These are phyloP conservation scores for Drymodes brunneopygia DNA, from an alignment of 2,113 vertebrate genomes.

Conservation along the genomic window DNA sequence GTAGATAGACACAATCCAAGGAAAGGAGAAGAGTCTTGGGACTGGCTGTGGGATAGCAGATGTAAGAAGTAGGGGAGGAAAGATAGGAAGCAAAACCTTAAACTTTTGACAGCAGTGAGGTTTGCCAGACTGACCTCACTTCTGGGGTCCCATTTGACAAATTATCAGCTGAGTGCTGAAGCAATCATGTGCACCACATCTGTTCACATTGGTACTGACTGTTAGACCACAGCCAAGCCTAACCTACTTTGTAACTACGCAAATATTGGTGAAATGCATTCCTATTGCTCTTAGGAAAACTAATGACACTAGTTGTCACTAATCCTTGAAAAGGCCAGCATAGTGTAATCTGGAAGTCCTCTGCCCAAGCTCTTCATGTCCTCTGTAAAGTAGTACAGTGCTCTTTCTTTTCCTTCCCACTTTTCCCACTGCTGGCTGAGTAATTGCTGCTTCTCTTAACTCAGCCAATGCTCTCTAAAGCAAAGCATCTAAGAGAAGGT, in stretches of 20 bases:
- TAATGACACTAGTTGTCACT: background rate
- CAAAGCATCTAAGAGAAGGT: background rate
- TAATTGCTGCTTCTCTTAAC: background rate
- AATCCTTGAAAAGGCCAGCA: background rate
- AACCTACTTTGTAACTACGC: background rate
- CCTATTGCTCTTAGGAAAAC: background rate
- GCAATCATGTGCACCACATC: background rate
- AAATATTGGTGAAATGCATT: background rate
- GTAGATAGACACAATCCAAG: background rate
- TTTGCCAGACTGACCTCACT: background rate
- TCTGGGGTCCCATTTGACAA: background rate
- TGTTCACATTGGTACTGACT: background rate
- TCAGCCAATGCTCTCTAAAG: background rate
- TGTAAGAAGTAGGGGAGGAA: background rate
- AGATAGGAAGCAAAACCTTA: background rate
- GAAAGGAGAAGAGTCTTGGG: background rate
- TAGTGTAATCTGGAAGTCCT: background rate
- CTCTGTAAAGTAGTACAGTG: background rate
- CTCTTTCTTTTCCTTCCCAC: background rate
- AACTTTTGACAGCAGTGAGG: background rate
- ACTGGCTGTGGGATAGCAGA: accelerated
- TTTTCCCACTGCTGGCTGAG: background rate
- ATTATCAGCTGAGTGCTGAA: background rate
- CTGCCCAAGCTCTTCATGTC: background rate
- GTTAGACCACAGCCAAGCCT: background rate